These are phyloP conservation scores for Neoarius graeffei DNA, from an alignment of 2,113 vertebrate genomes.

Conservation along the genomic window DNA sequence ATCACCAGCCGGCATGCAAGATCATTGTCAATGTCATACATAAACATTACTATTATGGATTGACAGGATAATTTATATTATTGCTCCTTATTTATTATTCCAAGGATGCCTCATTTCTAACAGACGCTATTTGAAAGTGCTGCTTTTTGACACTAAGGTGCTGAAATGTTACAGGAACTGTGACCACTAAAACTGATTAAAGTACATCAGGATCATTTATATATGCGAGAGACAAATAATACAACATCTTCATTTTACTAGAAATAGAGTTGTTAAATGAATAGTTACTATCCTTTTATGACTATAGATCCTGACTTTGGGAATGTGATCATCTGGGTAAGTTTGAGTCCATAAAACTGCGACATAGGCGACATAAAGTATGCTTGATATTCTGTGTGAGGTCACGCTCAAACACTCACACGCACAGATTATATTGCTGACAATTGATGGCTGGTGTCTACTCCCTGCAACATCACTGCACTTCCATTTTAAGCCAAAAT, in stretches of 20 bases:
- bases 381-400: slow-evolving; percentile 46
- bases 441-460: slow-evolving; percentile 57
- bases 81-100: neutral
- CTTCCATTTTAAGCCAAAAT: slow-evolving; percentile 59
- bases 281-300: neutral
- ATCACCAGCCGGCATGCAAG: slow-evolving; percentile 85
- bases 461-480: slow-evolving; percentile 47
- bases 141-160: neutral
- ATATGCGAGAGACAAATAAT: neutral
- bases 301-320: neutral
- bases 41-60: slow-evolving; percentile 46
- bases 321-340: slow-evolving; percentile 25
- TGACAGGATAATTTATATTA: slow-evolving; percentile 24
- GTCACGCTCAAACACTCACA: slow-evolving; percentile 46
- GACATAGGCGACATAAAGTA: slow-evolving; percentile 19
- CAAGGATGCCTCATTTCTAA: neutral
- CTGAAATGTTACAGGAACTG: neutral
- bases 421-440: slow-evolving; percentile 33
- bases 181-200: neutral
- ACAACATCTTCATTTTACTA: neutral
- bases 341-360: slow-evolving; percentile 40
- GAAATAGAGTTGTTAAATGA: neutral
- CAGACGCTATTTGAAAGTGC: neutral
- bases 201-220: neutral
- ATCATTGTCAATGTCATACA: slow-evolving; percentile 83